Evolutionary conservation across 2,113 vertebrate species (phyloP), one percentile per base, ranked within the genome.

Genomic region (Ceyx margarethae): DNA sequence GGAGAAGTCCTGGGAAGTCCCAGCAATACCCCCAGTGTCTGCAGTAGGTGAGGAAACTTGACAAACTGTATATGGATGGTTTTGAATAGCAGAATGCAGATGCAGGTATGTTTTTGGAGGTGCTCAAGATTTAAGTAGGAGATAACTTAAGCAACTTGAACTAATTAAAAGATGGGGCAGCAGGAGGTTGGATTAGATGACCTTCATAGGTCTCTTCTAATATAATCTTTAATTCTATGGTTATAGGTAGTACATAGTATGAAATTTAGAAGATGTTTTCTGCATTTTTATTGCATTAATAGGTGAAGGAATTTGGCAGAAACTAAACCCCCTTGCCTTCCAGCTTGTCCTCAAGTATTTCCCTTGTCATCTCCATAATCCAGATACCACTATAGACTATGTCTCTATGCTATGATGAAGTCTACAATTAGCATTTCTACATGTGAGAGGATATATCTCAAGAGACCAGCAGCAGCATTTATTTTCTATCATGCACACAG

Each of bases 91-190:
- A 66, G 64, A 91, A 89, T 53, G 7, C 13, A 61, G 50, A 19
- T 45, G 29, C 19, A 81, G 56, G 73, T 81, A 31, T 61, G 26
- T 48, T 17, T 73, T 69, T 61, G 28, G 15, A 69, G 29, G 15
- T 33, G 8, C 48, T 83, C 7, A 48, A 33, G 60, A 31, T 48
- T 51, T 67, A 83, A n/a, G 35, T 80, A 71, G 18, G 25, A 45
- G 73, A 67, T 40, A 46, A 29, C 12, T 11, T 60, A n/a, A 60
- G 28, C 40, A 76, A 28, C 17, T 26, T 69, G 29, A 74, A 65
- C 29, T 25, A 58, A 35, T 48, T 43, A 17, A 28, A 9, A 8
- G 4, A 1, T 0, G 2, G 4, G 9, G 10, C 18, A 66, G 42
- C 13, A 84, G 85, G 20, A 81, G 6, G 5, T 40, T 40, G 9